Conservation (phyloP, 2,888 invertebrate species). For the Spisula subtruncata region DNA sequence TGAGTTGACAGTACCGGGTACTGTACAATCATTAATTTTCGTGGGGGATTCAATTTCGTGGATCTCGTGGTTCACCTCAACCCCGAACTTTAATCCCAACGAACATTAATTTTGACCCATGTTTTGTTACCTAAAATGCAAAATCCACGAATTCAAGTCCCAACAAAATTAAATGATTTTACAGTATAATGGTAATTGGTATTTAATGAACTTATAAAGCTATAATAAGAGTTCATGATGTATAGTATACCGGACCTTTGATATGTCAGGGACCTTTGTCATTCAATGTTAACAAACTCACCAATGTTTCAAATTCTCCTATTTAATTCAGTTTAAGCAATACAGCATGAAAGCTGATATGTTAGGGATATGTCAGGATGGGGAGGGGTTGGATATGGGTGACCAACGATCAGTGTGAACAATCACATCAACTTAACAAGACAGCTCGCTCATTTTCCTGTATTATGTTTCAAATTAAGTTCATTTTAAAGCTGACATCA, state of each 20-base stretch:
- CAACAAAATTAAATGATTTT: no score
- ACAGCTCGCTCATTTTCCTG: background rate
- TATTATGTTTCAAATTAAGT: slow-evolving; percentile 36
- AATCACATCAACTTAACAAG: slow-evolving; percentile 5
- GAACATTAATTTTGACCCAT: no score
- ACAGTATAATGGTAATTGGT: background rate
- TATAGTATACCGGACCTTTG: background rate
- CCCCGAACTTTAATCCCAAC: no score
- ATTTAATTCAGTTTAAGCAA: slow-evolving; percentile 32
- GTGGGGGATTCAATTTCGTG: no score
- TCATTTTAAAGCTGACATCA: slow-evolving; percentile 17
- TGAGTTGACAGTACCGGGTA: no score
- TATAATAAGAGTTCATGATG: background rate
- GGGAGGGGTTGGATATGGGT: background rate
- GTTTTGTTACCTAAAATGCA: no score
- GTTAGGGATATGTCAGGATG: background rate
- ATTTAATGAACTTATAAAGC: slow-evolving; percentile 2
- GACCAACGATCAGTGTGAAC: slow-evolving; percentile 29
- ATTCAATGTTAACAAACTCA: slow-evolving; percentile 14
- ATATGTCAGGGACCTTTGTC: background rate
- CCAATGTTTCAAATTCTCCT: slow-evolving; percentile 22
- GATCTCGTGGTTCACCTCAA: no score
- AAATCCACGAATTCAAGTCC: no score
- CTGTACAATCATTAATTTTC: no score
- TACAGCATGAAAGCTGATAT: slow-evolving; percentile 33